Percentiles rank a stretch among this genome's conserved stretches.
Evolutionary conservation across 1,140 invertebrate species (phyloP).

Genomic region (Brachionus manjavacas): DNA sequence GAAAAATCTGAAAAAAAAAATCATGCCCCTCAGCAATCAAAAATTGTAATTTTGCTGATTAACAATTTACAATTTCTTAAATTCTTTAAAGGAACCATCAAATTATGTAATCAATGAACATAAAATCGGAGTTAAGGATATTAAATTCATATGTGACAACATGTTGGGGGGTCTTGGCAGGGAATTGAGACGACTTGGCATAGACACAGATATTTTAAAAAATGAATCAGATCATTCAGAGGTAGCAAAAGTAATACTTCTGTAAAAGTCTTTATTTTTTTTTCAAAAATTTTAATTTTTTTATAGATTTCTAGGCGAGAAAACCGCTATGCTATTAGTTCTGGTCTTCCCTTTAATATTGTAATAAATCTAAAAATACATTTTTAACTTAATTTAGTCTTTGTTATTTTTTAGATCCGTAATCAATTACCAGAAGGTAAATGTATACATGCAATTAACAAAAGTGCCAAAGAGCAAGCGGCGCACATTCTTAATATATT

Average conservation of each 20-base stretch:
- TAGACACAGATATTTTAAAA: conserved; percentile 63
- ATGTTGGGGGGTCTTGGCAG: conserved; percentile 60
- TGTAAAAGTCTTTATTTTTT: background rate
- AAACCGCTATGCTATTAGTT: conserved; percentile 62
- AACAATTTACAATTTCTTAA: background rate
- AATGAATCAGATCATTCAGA: conserved; percentile 58
- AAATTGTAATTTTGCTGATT: background rate
- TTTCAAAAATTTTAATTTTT: background rate
- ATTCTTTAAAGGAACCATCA: background rate
- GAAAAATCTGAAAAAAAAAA: conserved; percentile 1
- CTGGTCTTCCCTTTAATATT: conserved; percentile 54
- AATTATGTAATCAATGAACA: conserved; percentile 7
- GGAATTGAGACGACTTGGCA: conserved; percentile 64
- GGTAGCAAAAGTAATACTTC: conserved; percentile 57
- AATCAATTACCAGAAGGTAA: conserved; percentile 56
- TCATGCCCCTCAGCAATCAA: background rate
- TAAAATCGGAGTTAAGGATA: conserved; percentile 46
- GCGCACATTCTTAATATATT: conserved; percentile 64
- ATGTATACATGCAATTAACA: conserved; percentile 46
- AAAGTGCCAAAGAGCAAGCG: conserved; percentile 61
- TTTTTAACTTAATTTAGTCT: background rate
- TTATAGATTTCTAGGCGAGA: conserved; percentile 58
- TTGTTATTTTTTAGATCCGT: conserved; percentile 52
- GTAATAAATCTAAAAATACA: conserved; percentile 44
- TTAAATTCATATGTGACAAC: conserved; percentile 56